Evolutionary conservation across 92 coral and sea anemone species (phyloP).

Genomic region (Porites lobata): DNA sequence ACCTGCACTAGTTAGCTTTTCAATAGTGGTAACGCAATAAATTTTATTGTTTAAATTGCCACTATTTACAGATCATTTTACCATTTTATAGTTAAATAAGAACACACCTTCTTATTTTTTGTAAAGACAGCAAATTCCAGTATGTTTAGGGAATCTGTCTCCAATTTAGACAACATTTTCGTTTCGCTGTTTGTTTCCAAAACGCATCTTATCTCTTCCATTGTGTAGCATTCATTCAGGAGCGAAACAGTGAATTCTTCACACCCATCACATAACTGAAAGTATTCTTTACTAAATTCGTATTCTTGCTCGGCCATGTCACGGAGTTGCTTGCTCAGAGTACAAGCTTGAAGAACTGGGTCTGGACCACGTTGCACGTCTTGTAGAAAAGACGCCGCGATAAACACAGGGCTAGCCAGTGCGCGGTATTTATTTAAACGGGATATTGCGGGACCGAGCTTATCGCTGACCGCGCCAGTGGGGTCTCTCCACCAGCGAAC

Average conservation of each 20-base stretch:
- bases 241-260: conserved; percentile 81
- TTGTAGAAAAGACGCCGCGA: conserved; percentile 62
- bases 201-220: conserved; percentile 79
- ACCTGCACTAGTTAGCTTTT: too few species aligned
- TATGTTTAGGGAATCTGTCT: conserved; percentile 52
- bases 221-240: conserved; percentile 83
- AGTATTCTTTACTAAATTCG: conserved; percentile 70
- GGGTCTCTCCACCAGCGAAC: conserved; percentile 22
- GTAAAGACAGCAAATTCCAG: conserved; percentile 78
- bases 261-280: conserved; percentile 72
- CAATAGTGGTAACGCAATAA: too few species aligned
- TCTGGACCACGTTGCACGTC: conserved; percentile 31
- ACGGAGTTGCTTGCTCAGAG: conserved; percentile 42
- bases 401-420: conserved; percentile 76
- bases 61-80: too few species aligned
- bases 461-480: conserved; percentile 28
- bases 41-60: too few species aligned
- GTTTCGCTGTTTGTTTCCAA: conserved; percentile 52
- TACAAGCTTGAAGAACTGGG: conserved; percentile 83
- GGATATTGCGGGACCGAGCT: conserved; percentile 71
- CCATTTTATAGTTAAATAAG: too few species aligned
- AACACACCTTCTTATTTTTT: conserved; percentile 70
- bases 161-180: too few species aligned
- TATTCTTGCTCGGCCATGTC: conserved; percentile 3
- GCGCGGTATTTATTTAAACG: conserved; percentile 75